Evolutionary conservation across 1,140 invertebrate species (phyloP).

Genomic region (Metopolophium dirhodum): DNA sequence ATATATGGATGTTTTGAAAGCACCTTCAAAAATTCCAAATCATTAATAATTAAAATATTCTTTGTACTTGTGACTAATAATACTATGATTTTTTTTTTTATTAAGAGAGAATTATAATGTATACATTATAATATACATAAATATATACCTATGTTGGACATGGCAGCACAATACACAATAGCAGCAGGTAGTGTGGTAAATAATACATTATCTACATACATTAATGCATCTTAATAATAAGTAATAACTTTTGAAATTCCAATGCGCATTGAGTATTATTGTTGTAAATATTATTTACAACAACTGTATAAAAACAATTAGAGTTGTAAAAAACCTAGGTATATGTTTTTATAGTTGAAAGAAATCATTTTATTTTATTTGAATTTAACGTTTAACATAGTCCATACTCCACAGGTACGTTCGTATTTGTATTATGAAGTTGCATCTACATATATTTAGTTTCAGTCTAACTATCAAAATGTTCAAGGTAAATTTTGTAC

Average conservation of each 20-base stretch:
- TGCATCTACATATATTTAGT: background rate
- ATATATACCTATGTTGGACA: background rate
- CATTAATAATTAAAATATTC: background rate
- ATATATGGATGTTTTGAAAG: background rate
- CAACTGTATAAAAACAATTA: background rate
- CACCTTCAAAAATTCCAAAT: background rate
- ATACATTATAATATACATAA: background rate
- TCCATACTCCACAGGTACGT: background rate
- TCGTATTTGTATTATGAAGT: background rate
- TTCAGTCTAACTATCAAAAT: background rate
- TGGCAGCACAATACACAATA: background rate
- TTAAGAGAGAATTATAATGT: background rate
- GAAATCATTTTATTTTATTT: background rate
- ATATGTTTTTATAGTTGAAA: background rate
- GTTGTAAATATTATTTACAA: background rate
- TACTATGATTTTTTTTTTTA: background rate
- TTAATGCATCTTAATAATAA: conserved; percentile 3
- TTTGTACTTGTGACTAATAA: background rate
- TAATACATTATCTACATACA: background rate
- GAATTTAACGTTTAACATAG: background rate
- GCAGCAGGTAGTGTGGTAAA: background rate
- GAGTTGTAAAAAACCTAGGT: background rate
- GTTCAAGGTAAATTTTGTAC: background rate
- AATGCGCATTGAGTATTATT: background rate
- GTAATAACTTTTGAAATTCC: background rate